Evolutionary conservation across 1,140 invertebrate genomes (phyloP).

Genomic region (Holotrichia oblita): DNA sequence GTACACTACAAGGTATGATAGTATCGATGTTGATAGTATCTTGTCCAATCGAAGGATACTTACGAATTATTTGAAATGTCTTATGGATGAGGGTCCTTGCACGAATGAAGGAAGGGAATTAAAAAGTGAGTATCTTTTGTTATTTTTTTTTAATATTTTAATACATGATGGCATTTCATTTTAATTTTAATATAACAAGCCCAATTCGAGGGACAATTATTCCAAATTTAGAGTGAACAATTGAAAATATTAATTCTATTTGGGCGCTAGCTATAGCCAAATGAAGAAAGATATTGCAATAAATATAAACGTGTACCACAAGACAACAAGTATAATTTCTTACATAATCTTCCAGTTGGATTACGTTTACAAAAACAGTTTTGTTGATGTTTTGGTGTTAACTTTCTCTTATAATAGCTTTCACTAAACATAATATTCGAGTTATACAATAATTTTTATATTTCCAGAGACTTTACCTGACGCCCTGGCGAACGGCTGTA

Average conservation of each 20-base stretch:
- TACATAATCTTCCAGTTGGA: background rate
- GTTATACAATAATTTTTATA: background rate
- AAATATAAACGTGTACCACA: too few species aligned
- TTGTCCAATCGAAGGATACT: constrained; percentile 70
- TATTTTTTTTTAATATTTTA: too few species aligned
- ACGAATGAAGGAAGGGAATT: constrained; percentile 73
- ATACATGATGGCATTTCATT: too few species aligned
- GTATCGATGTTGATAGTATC: constrained; percentile 70
- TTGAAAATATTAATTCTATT: too few species aligned
- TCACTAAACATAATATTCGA: background rate
- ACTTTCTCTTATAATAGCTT: constrained; percentile 38
- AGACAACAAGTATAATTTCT: background rate
- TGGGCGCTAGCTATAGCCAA: too few species aligned
- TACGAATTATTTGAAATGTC: constrained; percentile 70
- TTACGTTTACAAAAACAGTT: background rate
- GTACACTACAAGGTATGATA: constrained; percentile 70
- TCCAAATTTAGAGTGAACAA: background rate
- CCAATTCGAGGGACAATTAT: background rate
- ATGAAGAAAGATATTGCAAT: too few species aligned
- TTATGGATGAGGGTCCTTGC: constrained; percentile 74
- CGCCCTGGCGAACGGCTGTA: constrained; percentile 61
- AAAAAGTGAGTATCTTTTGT: constrained; percentile 67
- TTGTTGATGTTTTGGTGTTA: background rate
- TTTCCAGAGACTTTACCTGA: constrained; percentile 63
- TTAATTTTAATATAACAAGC: too few species aligned